Evolutionary conservation across 2,888 invertebrate species (phyloP).

Genomic region (Xanthorhoe designata): DNA sequence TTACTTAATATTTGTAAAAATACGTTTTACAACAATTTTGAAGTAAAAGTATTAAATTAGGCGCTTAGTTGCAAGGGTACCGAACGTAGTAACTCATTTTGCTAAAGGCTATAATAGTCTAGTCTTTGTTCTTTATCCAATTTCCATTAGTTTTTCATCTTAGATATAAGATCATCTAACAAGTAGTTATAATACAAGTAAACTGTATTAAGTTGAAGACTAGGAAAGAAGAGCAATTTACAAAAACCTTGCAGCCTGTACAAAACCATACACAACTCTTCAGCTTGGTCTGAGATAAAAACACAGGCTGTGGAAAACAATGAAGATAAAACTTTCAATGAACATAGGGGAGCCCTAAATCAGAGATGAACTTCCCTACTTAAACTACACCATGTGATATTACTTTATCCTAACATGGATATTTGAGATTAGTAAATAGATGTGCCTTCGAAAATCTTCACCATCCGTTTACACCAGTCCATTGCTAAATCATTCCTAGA

Average conservation of each 20-base stretch:
- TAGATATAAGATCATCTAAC: conserved; percentile 42
- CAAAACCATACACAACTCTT: neutral
- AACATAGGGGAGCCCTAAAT: conserved; percentile 18
- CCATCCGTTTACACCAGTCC: conserved; percentile 75
- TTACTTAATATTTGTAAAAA: conserved; percentile 35
- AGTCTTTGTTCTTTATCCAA: conserved; percentile 34
- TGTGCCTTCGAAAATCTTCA: conserved; percentile 75
- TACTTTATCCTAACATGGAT: conserved; percentile 53
- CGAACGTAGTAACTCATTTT: conserved; percentile 24
- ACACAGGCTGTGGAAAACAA: neutral
- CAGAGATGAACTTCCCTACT: conserved; percentile 6
- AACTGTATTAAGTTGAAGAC: conserved; percentile 11
- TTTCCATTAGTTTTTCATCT: conserved; percentile 33
- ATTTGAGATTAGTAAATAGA: conserved; percentile 59
- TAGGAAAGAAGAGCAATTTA: conserved; percentile 3
- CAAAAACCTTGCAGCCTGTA: conserved; percentile 3
- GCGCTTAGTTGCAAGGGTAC: conserved; percentile 16
- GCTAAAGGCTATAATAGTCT: conserved; percentile 37
- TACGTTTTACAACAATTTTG: conserved; percentile 27
- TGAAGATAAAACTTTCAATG: conserved; percentile 6
- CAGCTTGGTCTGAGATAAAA: neutral
- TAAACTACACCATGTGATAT: conserved; percentile 38
- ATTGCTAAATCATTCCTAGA: conserved; percentile 36
- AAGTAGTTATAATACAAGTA: conserved; percentile 26
- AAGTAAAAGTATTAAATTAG: conserved; percentile 18